Evolutionary conservation across 1,140 invertebrate genomes (phyloP), one percentile per base, ranked within the genome.

Genomic region (Aphelenchoides fujianensis): DNA sequence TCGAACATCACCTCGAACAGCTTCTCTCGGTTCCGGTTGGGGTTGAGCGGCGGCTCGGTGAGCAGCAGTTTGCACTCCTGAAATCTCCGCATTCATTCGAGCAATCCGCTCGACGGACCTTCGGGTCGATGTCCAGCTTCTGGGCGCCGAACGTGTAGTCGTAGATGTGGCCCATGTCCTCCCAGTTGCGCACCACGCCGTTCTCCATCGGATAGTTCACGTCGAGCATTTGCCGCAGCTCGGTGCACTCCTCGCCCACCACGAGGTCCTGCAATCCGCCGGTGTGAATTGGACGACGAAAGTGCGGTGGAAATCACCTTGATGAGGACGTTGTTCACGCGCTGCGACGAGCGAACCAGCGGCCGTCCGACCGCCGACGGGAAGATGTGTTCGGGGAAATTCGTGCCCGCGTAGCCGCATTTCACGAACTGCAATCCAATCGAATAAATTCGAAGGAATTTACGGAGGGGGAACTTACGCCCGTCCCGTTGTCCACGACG

Each of bases 1-100:
- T 99, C 97, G 88, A 99, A 98, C 96, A 99, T 99, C 5, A 95
- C 91, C 89, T 98, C 93, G 77, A 98, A 92, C 94, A 99, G 97
- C 87, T 95, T 97, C 87, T 98, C 93, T 70, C 97, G 89, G 87
- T 99, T 99, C 85, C 92, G 94, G 34, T 90, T 91, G 37, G 97
- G 97, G 88, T 99, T 99, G 92, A 99, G 94, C 9, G 97, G 96
- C n/a, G 97, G 95, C 85, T 99, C 97, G 2, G 97, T 99, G 16
- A 99, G 88, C 70, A 99, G 86, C 75, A 98, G 92, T 88, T 98
- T 97, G 77, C 93, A 94, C 79, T 97, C 91, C 77, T 82, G 32
- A 55, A 81, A n/a, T n/a, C n/a, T n/a, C n/a, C n/a, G n/a, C 53
- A 12, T 16, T 37, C 70, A 7, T 70, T 69, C 16, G 34, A n/a